Evolutionary conservation across 37 sponge, comb jelly and placozoan genomes (phyloP), one percentile per base, ranked within the genome.

Genomic region (Chondrilla cf. caribensis): DNA sequence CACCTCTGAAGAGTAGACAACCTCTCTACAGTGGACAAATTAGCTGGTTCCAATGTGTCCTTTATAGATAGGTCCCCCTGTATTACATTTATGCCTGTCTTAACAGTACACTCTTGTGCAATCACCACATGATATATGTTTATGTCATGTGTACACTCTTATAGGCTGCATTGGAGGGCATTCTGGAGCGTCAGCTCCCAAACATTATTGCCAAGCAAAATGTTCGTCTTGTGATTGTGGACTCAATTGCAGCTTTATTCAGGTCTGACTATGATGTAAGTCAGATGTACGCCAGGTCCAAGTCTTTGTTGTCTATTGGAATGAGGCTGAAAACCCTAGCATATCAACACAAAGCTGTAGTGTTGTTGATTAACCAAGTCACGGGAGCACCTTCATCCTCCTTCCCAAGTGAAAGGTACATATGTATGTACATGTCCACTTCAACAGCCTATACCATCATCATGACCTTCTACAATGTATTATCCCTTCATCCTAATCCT

Each of bases 311-410:
- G 24, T 77, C 86, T 0, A 88, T 94, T 83, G 94, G 94, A 11
- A 59, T 76, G 15, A 82, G 73, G 58, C 77, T 95, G 57, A 66
- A 57, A 39, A 58, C 21, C 4, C 78, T 93, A 17, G 85, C 79
- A 33, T 47, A 78, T 47, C 43, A 79, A 14, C 73, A 90, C 78
- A 32, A 28, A 2, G 82, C 84, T 24, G 87, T 92, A 33, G 84
- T 97, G 38, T 84, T 97, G 14, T 87, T 93, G 55, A 79, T 92
- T 6, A 97, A 97, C 58, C 97, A 97, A 81, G 95, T 97, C 8
- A 82, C 78, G 60, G 84, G 64, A 62, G 7, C 64, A 7, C 64
- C 7, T 14, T 47, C 51, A 47, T 47, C 15, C 18, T 7, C 64
- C 6, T 29, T 29, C 29, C 64, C 58, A 5, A 25, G n/a, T 21